A percentile compares a stretch with the other conserved stretches of the same genome.
Conservation (phyloP, 2,888 invertebrate species). For the Ligdia adustata region DNA sequence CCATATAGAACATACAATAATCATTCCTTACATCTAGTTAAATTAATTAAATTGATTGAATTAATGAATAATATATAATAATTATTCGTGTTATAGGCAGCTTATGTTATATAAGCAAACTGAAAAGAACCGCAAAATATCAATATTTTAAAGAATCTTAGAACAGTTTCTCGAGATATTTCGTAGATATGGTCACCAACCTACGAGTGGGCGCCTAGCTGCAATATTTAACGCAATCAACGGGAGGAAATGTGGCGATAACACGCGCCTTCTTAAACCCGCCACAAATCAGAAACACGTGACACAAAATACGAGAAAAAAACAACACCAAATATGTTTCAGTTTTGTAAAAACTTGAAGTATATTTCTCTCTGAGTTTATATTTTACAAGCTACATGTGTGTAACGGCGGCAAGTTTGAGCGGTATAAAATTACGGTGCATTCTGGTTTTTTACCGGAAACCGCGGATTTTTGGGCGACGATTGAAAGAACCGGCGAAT, state of each 20-base stretch:
- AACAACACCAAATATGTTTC: constrained; percentile 32
- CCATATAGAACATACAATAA: no score
- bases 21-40: no score
- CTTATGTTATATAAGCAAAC: no score
- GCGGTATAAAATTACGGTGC: constrained; percentile 75
- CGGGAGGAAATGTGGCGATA: constrained; percentile 67
- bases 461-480: constrained; percentile 67
- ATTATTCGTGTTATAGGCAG: no score
- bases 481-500: constrained; percentile 56
- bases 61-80: no score
- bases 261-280: constrained; percentile 65
- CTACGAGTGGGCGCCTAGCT: constrained; percentile 46
- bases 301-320: constrained; percentile 41
- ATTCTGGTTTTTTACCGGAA: constrained; percentile 76
- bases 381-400: constrained; percentile 69
- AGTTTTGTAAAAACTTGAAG: constrained; percentile 34
- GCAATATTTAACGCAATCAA: constrained; percentile 64
- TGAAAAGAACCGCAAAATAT: no score
- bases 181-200: constrained; percentile 37
- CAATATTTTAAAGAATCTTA: no score
- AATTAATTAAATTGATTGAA: no score
- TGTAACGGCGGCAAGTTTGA: constrained; percentile 69
- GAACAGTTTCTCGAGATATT: no score
- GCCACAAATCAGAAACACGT: constrained; percentile 76
- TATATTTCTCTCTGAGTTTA: constrained; percentile 41